Percentiles rank a stretch among this genome's conserved stretches.
Evolutionary conservation across 2,113 vertebrate species (phyloP).

Genomic region (Actinemys pallida): DNA sequence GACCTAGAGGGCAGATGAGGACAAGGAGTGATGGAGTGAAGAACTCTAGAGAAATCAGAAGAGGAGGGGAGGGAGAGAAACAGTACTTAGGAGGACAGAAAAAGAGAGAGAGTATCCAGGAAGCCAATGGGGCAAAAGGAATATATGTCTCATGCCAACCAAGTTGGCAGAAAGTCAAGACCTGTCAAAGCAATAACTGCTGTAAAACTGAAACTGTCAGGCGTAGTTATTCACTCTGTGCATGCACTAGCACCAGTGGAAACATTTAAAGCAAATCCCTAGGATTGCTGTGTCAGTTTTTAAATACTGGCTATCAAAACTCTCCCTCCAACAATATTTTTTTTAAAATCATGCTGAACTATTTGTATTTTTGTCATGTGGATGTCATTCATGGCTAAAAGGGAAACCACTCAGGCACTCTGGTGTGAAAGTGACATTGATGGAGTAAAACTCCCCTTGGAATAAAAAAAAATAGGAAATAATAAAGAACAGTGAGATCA

Average conservation of each 20-base stretch:
- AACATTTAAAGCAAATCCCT: slow-evolving; percentile 53
- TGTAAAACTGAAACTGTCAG: slow-evolving; percentile 60
- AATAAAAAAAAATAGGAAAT: not conserved
- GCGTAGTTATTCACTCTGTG: slow-evolving; percentile 48
- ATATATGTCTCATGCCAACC: slow-evolving; percentile 47
- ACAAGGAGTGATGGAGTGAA: not conserved
- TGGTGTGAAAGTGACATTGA: not conserved
- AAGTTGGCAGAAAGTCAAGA: slow-evolving; percentile 63
- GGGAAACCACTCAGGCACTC: not conserved
- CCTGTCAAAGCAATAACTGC: slow-evolving; percentile 64
- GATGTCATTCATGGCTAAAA: not conserved
- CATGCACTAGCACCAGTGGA: slow-evolving; percentile 35
- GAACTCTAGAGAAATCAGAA: slow-evolving; percentile 21
- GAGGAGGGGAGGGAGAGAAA: not conserved
- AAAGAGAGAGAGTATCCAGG: not conserved
- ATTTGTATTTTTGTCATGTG: not conserved
- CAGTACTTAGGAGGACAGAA: not conserved
- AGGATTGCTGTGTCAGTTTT: slow-evolving; percentile 1
- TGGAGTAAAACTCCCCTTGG: fast-evolving
- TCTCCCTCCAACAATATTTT: not conserved
- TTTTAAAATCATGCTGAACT: not conserved
- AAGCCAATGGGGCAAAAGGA: slow-evolving; percentile 47
- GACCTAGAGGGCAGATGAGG: fast-evolving
- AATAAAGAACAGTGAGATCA: not conserved
- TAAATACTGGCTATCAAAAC: not conserved